Conservation (phyloP, 1,140 invertebrate genomes). For the Propsilocerus akamusi region DNA sequence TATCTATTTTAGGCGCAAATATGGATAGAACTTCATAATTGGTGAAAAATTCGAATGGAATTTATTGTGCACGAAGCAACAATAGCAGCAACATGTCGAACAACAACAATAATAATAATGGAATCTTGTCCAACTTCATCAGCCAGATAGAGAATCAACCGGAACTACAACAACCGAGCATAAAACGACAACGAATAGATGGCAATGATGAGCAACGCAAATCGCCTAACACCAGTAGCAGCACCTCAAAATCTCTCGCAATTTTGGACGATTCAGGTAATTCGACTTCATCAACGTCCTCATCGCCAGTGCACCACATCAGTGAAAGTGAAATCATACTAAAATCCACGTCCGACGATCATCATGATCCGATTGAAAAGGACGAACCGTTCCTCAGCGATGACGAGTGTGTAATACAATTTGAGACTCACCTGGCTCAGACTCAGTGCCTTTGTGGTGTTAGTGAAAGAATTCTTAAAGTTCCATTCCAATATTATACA, state of each 20-base stretch:
- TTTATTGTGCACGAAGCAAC: no score
- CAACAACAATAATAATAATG: slow-evolving; percentile 3
- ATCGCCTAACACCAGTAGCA: no score
- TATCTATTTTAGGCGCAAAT: background rate
- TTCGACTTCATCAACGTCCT: background rate
- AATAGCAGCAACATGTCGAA: background rate
- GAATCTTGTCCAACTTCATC: background rate
- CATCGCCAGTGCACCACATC: background rate
- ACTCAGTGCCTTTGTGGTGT: slow-evolving; percentile 57
- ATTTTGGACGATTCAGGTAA: background rate
- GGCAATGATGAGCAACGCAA: background rate
- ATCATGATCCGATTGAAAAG: slow-evolving; percentile 6
- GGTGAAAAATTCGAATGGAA: no score
- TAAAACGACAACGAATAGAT: background rate
- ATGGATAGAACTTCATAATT: background rate
- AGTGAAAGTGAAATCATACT: background rate
- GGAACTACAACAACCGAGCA: background rate
- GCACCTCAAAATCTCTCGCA: background rate
- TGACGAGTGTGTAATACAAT: slow-evolving; percentile 14
- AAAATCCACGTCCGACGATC: background rate
- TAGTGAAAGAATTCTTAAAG: slow-evolving; percentile 41
- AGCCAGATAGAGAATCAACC: background rate
- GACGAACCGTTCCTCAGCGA: slow-evolving; percentile 9
- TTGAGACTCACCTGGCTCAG: slow-evolving; percentile 42
- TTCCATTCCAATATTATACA: slow-evolving; percentile 44